Base-by-base conservation (phyloP, 2,888 invertebrate species). In the Drosophila infuscata region DNA sequence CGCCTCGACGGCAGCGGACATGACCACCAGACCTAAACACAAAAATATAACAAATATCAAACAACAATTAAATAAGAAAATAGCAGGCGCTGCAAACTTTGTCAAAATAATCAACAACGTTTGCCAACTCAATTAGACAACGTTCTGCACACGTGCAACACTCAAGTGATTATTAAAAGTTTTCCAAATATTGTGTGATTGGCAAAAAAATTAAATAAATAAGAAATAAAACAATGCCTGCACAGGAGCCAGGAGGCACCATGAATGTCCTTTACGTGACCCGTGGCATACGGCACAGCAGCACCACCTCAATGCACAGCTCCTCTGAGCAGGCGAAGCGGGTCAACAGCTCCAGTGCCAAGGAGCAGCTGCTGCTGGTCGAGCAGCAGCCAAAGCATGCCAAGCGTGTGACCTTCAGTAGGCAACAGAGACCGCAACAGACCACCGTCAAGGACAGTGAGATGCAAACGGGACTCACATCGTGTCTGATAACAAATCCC, bases 1-100 rank as follows among this genome's bases (percentile, higher is more conserved):
- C 91, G 97, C 96, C 91, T 98, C 98, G 58, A 98, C 95, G 79
- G 96, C 96, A 56, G 96, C 94, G 4, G 97, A 97, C 95, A 98
- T 96, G 0, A 98, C 96, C 80, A 98, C 97, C 53, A 97, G 93
- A 82, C 98, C 98, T 97, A 41, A 4, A n/a, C n/a, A 9, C 25
- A n/a, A 53, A 60, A 8, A 29, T 1, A 38, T 3, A 46, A 11
- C 5, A 33, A 32, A 20, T 51, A 46, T 38, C 9, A 33, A 35
- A 30, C 15, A 35, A 60, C 41, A 49, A 30, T 12, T n/a, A 38
- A n/a, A 20, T 15, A 20, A 25, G 25, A n/a, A 51, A 51, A 51
- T n/a, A 79, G 79, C 60, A 73, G 68, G 72, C 76, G 30, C 49
- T 38, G 62, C 25, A 29, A 70, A 57, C 30, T 20, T 60, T 68